Conservation (phyloP, 2,113 vertebrate genomes). For the Illadopsis cleaveri region DNA sequence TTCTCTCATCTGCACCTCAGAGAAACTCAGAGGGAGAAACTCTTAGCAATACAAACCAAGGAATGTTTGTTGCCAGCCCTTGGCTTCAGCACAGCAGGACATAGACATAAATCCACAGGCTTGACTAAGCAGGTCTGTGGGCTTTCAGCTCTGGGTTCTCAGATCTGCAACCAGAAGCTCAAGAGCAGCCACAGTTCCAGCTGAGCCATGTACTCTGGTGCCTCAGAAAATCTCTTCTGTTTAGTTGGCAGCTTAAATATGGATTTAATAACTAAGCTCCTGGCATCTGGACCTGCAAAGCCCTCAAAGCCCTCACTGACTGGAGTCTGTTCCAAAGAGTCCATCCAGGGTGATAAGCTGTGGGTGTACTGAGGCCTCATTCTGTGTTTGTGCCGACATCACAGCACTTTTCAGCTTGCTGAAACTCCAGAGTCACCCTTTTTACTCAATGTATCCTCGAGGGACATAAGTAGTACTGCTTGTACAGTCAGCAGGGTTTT, state of each 20-base stretch:
- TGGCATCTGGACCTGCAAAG: neutral
- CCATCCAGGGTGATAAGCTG: neutral
- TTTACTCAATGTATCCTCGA: neutral
- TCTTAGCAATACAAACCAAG: neutral
- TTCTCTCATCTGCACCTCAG: neutral
- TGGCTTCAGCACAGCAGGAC: neutral
- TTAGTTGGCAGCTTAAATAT: neutral
- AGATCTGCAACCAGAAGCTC: slow-evolving; percentile 10
- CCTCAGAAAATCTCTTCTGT: neutral
- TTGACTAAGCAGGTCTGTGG: neutral
- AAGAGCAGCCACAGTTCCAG: neutral
- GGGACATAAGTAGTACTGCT: neutral
- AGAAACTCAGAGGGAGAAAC: neutral
- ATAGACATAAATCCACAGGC: neutral
- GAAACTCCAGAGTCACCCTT: neutral
- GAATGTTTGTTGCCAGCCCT: neutral
- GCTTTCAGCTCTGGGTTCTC: neutral
- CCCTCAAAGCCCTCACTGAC: neutral
- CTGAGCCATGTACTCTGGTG: neutral
- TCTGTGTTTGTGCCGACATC: neutral
- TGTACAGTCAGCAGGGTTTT: neutral
- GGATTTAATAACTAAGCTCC: neutral
- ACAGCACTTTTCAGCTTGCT: neutral
- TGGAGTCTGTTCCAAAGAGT: neutral
- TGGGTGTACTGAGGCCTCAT: neutral